These are phyloP conservation scores for Corythornis leucogaster DNA, from an alignment of 2,797 vertebrate genomes.

Conservation along the genomic window DNA sequence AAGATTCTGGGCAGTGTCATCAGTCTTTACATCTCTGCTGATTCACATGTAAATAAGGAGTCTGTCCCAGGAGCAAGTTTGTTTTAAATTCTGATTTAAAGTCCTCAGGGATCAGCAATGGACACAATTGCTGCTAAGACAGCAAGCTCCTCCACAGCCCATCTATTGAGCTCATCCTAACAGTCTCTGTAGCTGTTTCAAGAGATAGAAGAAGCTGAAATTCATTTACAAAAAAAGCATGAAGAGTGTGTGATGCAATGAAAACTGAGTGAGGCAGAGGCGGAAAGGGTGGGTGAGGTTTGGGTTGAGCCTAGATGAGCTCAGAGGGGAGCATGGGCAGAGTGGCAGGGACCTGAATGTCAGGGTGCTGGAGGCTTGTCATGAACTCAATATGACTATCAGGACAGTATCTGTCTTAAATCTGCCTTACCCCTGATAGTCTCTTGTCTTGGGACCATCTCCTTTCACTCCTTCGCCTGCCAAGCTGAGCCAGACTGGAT, in stretches of 20 bases:
- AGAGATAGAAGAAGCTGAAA: neutral
- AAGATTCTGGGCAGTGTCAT: neutral
- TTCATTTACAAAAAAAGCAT: neutral
- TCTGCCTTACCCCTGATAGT: neutral
- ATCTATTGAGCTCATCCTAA: neutral
- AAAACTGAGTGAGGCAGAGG: neutral
- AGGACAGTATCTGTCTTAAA: neutral
- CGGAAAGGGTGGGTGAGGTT: neutral
- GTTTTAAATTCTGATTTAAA: neutral
- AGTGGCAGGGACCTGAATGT: neutral
- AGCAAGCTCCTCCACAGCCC: neutral
- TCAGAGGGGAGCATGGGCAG: neutral
- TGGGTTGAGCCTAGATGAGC: neutral
- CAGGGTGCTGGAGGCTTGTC: neutral
- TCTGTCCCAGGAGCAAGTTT: neutral
- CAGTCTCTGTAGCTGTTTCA: neutral
- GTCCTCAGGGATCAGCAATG: rapidly evolving
- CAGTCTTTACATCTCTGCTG: neutral
- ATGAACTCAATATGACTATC: neutral
- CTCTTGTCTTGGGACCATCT: neutral
- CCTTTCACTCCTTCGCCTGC: neutral
- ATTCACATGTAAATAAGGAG: neutral
- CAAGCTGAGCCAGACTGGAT: neutral
- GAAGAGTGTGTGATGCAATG: neutral
- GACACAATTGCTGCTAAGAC: neutral